Percentiles rank a stretch among this genome's conserved stretches.
Conservation (phyloP, 2,797 vertebrate species). For the Lacerta viridis region DNA sequence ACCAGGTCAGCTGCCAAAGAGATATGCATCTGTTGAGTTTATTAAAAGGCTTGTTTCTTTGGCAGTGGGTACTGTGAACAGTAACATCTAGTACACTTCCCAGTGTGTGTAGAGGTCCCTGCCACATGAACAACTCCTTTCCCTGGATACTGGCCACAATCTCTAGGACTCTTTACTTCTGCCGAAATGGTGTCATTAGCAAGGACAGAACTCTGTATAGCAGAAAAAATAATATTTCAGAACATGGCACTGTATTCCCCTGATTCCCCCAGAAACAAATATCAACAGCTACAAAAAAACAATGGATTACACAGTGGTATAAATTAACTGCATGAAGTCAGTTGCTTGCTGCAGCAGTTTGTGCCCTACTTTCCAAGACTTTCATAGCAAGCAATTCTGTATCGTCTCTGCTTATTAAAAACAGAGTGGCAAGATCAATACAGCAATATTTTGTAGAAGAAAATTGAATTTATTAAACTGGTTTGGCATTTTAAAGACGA, state of each 20-base stretch:
- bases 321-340: slow-evolving; percentile 65
- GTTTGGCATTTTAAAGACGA: slow-evolving; percentile 77
- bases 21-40: too few species aligned
- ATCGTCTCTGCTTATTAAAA: slow-evolving; percentile 69
- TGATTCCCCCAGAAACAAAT: slow-evolving; percentile 22
- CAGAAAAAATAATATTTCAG: background rate
- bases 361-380: slow-evolving; percentile 64
- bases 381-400: slow-evolving; percentile 68
- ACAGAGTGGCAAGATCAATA: slow-evolving; percentile 76
- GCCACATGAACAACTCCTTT: background rate
- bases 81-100: background rate
- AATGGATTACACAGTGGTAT: slow-evolving; percentile 58
- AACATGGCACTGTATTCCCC: slow-evolving; percentile 24
- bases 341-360: slow-evolving; percentile 46
- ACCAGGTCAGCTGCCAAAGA: too few species aligned
- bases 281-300: slow-evolving; percentile 39
- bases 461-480: slow-evolving; percentile 78
- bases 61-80: too few species aligned
- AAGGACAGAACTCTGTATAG: slow-evolving; percentile 14
- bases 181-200: background rate
- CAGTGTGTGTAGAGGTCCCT: background rate
- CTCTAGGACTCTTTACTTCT: background rate
- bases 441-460: slow-evolving; percentile 76
- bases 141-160: background rate
- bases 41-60: too few species aligned